Conservation (phyloP, 2,888 invertebrate species). For the Cetonia aurata region DNA sequence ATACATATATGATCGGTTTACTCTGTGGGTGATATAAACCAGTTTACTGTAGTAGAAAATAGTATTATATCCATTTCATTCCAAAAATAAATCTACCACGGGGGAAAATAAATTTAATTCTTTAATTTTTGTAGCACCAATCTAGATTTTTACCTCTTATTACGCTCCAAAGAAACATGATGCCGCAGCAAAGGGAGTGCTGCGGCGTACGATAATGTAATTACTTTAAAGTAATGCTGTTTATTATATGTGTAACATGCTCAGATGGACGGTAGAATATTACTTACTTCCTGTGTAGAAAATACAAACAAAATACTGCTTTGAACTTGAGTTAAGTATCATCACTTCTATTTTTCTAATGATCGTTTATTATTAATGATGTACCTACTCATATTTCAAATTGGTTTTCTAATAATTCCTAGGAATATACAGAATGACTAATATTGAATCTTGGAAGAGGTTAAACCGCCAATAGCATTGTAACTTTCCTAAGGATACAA, state of each 20-base stretch:
- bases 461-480: no score
- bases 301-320: slow-evolving; percentile 23
- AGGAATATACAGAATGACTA: no score
- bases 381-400: no score
- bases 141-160: not conserved
- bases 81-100: slow-evolving; percentile 20
- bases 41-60: slow-evolving; percentile 27
- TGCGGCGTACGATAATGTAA: slow-evolving; percentile 27
- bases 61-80: slow-evolving; percentile 16
- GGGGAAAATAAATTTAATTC: not conserved
- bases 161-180: not conserved
- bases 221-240: slow-evolving; percentile 32
- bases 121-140: not conserved
- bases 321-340: not conserved
- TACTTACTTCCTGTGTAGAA: slow-evolving; percentile 31
- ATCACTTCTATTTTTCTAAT: no score
- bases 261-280: slow-evolving; percentile 29
- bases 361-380: no score
- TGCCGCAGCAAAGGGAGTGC: not conserved
- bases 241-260: slow-evolving; percentile 13
- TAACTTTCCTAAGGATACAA: no score
- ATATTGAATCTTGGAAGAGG: no score
- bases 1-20: not conserved
- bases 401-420: no score
- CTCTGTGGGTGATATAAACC: slow-evolving; percentile 27